phyloP scores from a whole-genome alignment of 1,140 invertebrate genomes.

The Papilio xuthus region DNA sequence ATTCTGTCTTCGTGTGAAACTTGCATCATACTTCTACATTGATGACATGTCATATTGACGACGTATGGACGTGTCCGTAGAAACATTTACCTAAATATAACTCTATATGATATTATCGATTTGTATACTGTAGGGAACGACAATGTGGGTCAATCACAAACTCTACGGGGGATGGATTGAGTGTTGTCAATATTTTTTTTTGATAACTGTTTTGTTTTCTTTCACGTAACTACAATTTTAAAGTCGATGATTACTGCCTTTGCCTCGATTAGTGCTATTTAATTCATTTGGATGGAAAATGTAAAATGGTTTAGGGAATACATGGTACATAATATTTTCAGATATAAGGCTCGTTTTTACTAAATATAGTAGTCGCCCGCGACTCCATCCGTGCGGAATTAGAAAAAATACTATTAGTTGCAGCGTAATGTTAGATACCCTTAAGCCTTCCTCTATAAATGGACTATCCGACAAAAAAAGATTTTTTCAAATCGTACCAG shows the following conservation, averaged over 20 bases:
- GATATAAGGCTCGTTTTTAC: too few relatives aligned
- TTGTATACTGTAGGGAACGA: constrained; percentile 15
- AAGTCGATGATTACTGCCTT: background rate
- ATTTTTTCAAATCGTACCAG: too few relatives aligned
- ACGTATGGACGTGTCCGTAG: constrained; percentile 16
- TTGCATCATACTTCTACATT: background rate
- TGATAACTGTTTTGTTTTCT: background rate
- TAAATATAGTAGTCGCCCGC: too few relatives aligned
- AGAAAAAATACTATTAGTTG: too few relatives aligned
- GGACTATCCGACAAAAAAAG: too few relatives aligned
- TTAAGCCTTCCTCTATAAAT: too few relatives aligned
- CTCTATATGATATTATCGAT: constrained; percentile 22
- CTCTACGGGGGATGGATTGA: background rate
- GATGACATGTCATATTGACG: constrained; percentile 25
- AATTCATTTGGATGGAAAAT: too few relatives aligned
- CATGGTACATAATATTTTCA: too few relatives aligned
- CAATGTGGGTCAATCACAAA: constrained; percentile 25
- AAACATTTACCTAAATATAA: constrained; percentile 26
- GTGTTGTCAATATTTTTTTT: background rate
- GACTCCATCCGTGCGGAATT: too few relatives aligned
- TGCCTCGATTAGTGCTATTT: too few relatives aligned
- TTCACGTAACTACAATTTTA: background rate
- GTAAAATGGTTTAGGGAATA: too few relatives aligned
- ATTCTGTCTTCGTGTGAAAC: background rate
- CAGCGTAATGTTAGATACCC: too few relatives aligned